These are phyloP conservation scores for Diarsia brunnea DNA, from an alignment of 2,888 invertebrate genomes.

Conservation along the genomic window DNA sequence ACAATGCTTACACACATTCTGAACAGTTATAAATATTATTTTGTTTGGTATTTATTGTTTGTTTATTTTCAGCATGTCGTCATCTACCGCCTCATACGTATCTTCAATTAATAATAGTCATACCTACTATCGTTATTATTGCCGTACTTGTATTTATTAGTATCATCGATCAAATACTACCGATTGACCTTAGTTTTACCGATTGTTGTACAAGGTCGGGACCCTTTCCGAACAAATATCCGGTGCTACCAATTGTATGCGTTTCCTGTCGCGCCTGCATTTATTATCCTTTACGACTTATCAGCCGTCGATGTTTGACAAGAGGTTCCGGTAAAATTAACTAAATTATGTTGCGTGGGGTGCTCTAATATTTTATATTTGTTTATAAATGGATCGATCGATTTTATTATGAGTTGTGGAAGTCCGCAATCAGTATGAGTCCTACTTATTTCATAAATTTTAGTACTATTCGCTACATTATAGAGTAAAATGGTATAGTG, in stretches of 20 bases:
- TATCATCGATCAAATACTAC: constrained; percentile 46
- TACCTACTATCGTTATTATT: constrained; percentile 15
- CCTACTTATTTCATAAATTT: neutral
- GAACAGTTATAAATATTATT: constrained; percentile 34
- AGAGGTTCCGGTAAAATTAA: constrained; percentile 72
- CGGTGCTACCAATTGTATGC: constrained; percentile 81
- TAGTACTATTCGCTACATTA: neutral
- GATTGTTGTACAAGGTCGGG: constrained; percentile 80
- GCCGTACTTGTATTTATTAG: constrained; percentile 31
- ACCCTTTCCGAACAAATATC: constrained; percentile 84
- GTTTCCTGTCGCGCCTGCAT: constrained; percentile 84
- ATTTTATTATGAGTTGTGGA: neutral
- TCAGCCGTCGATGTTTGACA: constrained; percentile 77
- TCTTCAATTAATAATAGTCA: constrained; percentile 25
- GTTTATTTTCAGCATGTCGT: constrained; percentile 31
- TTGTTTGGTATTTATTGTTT: constrained; percentile 57
- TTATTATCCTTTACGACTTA: constrained; percentile 84
- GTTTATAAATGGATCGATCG: neutral
- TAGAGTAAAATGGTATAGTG: constrained; percentile 5
- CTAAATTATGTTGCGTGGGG: constrained; percentile 22
- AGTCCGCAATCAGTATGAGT: neutral
- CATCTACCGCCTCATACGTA: constrained; percentile 34
- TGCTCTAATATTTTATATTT: constrained; percentile 3
- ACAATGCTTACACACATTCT: constrained; percentile 42
- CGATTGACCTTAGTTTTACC: constrained; percentile 65